Evolutionary conservation across 2,888 invertebrate genomes (phyloP), one percentile per base, ranked within the genome.

Genomic region (Metellina segmentata): DNA sequence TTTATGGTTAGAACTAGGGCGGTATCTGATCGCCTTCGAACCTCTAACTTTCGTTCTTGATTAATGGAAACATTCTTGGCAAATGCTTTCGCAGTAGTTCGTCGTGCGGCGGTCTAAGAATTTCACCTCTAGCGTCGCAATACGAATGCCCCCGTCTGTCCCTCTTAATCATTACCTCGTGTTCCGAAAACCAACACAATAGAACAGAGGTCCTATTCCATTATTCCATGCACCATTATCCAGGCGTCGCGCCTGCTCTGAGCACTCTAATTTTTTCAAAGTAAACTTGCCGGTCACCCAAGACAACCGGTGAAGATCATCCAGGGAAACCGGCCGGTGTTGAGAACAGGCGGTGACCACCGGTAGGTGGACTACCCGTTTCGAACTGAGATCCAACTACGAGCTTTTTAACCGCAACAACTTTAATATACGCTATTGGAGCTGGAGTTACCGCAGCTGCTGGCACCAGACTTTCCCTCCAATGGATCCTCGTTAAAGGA

Each of bases 381-480:
- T n/a, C n/a, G n/a, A n/a, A n/a, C n/a, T n/a, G n/a, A n/a, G n/a
- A n/a, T n/a, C n/a, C n/a, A n/a, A n/a, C n/a, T n/a, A n/a, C n/a
- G n/a, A n/a, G n/a, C n/a, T n/a, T n/a, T n/a, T n/a, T n/a, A n/a
- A n/a, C n/a, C n/a, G n/a, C n/a, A n/a, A n/a, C n/a, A n/a, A n/a
- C n/a, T n/a, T n/a, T n/a, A n/a, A n/a, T n/a, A n/a, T n/a, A n/a
- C n/a, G n/a, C n/a, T n/a, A n/a, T n/a, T n/a, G n/a, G n/a, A n/a
- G n/a, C n/a, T n/a, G n/a, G n/a, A n/a, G n/a, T n/a, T n/a, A n/a
- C n/a, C n/a, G n/a, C 61, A 61, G 96, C 96, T 96, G 96, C 96
- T 96, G 96, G 96, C 96, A 96, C 96, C 96, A 96, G 96, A 96
- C 96, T 96, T 96, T 96, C 96, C 96, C 96, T 96, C 96, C 95